Evolutionary conservation across 2,888 invertebrate species (phyloP).

Genomic region (Andrena flavipes): DNA sequence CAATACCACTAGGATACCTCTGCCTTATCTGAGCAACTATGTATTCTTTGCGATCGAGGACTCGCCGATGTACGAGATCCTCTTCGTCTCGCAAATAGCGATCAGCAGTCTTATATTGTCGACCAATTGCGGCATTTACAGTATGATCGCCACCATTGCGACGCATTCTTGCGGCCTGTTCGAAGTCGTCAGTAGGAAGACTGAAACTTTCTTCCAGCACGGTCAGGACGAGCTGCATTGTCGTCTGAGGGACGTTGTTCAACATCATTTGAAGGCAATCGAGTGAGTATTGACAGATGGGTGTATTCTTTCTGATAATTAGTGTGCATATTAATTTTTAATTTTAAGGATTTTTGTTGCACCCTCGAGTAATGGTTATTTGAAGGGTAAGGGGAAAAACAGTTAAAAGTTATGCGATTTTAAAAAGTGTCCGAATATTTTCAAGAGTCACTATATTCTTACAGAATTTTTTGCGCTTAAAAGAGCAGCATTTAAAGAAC

Average conservation of each 20-base stretch:
- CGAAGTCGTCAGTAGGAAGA: constrained; percentile 53
- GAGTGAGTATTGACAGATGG: constrained; percentile 31
- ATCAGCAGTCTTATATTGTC: constrained; percentile 70
- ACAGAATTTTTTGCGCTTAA: too few species aligned
- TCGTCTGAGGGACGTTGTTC: constrained; percentile 35
- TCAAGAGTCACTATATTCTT: too few species aligned
- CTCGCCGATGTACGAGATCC: constrained; percentile 73
- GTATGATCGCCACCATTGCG: constrained; percentile 70
- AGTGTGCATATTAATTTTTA: too few species aligned
- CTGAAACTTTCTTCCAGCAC: constrained; percentile 27
- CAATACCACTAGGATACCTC: constrained; percentile 67
- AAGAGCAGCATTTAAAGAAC: too few species aligned
- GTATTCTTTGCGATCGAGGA: constrained; percentile 69
- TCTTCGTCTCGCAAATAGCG: constrained; percentile 69
- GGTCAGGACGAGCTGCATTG: not conserved
- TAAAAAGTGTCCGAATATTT: too few species aligned
- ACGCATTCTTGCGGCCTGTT: constrained; percentile 74
- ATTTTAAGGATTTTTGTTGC: too few species aligned
- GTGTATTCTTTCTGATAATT: too few species aligned
- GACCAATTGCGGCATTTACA: constrained; percentile 72
- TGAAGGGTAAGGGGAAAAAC: too few species aligned
- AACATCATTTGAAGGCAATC: constrained; percentile 56
- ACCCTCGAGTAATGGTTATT: too few species aligned
- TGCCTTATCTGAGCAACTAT: constrained; percentile 75
- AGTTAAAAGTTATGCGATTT: too few species aligned